Percentiles rank a stretch among this genome's conserved stretches.
phyloP scores from a whole-genome alignment of 2,797 vertebrate species.

The Acridotheres tristis region DNA sequence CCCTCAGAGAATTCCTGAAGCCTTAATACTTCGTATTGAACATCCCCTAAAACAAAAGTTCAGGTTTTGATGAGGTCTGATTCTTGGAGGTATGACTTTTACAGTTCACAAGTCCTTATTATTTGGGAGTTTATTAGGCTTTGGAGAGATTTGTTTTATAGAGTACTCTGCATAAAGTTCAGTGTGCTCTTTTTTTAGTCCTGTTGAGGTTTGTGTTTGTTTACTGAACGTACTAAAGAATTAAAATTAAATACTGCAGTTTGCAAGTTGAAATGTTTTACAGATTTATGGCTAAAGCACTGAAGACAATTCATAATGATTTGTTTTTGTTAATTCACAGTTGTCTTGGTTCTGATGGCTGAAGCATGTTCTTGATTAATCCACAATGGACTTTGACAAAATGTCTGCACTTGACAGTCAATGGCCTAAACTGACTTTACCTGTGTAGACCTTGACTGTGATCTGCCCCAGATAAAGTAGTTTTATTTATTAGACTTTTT shows the following conservation, averaged over 20 bases:
- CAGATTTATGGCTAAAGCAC: background rate
- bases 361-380: background rate
- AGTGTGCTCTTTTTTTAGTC: background rate
- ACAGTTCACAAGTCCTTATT: background rate
- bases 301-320: background rate
- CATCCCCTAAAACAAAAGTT: background rate
- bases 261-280: background rate
- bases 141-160: background rate
- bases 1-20: background rate
- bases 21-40: background rate
- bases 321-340: background rate
- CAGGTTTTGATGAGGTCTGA: background rate
- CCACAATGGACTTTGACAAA: background rate
- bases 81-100: background rate
- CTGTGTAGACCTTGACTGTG: background rate
- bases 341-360: background rate
- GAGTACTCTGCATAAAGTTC: background rate
- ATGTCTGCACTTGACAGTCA: background rate
- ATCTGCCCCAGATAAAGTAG: background rate
- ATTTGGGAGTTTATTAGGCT: background rate
- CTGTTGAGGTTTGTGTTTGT: background rate
- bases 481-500: background rate
- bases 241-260: background rate
- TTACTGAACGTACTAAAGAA: background rate
- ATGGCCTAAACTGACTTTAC: background rate